Evolutionary conservation across 2,888 invertebrate genomes (phyloP), one percentile per base, ranked within the genome.

Genomic region (Hesperia comma): DNA sequence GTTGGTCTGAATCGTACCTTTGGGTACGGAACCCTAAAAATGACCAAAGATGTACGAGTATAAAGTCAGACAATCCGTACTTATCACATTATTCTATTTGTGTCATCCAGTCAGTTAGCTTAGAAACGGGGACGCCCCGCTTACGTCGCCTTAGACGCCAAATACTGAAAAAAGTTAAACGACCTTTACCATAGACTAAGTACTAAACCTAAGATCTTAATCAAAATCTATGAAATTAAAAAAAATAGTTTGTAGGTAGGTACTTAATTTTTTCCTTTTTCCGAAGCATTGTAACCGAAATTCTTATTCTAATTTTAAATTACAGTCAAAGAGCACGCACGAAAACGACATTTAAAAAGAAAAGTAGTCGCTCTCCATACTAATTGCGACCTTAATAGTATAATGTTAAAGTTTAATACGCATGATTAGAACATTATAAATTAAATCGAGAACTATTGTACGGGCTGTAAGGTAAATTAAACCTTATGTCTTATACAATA

Each of bases 321-420:
- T 72, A 74, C 71, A 69, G 60, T 71, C 67, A 84, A 86, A 85
- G 85, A 80, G 83, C 80, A 75, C 80, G 71, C 84, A 87, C 85
- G 85, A 84, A 86, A 76, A 78, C 79, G 77, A 76, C 81, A 73
- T 12, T 75, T 74, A 75, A 77, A 75, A 72, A 72, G 70, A 72
- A 37, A 37, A 37, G 10, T 19, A 53, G 6, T 37, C 46, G 17
- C 19, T 51, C 67, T 43, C 71, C 70, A 69, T 61, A 12, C 37
- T 12, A 67, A 70, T 69, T 55, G 63, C 53, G 70, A 62, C 61
- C 17, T 41, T 6, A 7, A 43, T 2, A 0, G 7, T 7, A 43
- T 15, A 15, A 26, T 5, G 7, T 4, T 43, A 15, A 43, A 51
- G 21, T 12, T 51, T 12, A 19, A 51, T 21, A 21, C 10, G 8